Base-by-base conservation (phyloP, 2,888 invertebrate genomes). In the Scaptomyza reducta region DNA sequence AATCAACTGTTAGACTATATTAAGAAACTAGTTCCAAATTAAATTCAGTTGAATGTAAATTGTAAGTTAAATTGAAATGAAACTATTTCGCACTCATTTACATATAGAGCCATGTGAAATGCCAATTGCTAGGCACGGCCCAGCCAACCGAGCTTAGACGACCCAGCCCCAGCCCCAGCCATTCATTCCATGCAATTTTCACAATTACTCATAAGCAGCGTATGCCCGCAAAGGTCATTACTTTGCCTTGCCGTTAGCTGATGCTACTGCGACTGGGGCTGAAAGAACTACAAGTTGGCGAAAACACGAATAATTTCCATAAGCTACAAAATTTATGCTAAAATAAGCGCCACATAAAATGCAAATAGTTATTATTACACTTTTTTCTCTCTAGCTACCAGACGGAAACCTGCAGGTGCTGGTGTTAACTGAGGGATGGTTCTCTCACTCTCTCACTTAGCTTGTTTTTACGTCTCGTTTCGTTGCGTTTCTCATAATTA, bases 341-440 rank as follows among this genome's bases (percentile, higher is more conserved):
- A 84, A 84, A 82, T 82, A 82, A 82, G 82, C 82, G 82, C 70
- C 77, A 74, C 82, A 82, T 82, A 82, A 82, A 84, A 82, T 82
- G 82, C 82, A 82, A 82, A 82, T 82, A 82, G 82, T 82, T 82
- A 84, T 79, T 84, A 84, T 84, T 81, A 84, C 82, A 84, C 71
- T 81, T 84, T 83, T 84, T 74, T 54, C 35, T 74, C 58, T 25
- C 33, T 33, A 3, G 1, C 13, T 13, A 31, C 33, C 22, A 22
- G 22, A 22, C 22, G 22, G 29, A 42, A 11, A 29, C 33, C 54
- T 33, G 38, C 54, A 38, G 49, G 46, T 13, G 14, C 14, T 7
- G 41, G 51, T 11, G 42, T 16, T 18, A 13, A 18, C 33, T 14
- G 31, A 10, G 31, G 13, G 40, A 45, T 57, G 42, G 54, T 16